Base-by-base conservation (phyloP, 2,113 vertebrate genomes). In the Lepidothrix coronata region DNA sequence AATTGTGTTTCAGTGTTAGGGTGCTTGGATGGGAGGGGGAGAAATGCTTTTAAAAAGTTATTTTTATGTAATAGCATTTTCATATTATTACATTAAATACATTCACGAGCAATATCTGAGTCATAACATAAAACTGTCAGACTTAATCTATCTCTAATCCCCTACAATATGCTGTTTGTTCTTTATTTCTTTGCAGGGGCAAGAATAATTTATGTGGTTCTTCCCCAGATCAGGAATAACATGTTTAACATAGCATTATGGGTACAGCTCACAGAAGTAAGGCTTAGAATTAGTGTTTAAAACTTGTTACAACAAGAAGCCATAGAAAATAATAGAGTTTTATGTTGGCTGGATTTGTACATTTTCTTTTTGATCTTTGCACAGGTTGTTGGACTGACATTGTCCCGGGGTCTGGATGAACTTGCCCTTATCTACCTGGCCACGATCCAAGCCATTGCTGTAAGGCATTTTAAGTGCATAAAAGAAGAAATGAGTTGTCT, bases 391-490 rank as follows among this genome's bases (percentile, higher is more conserved):
- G 99, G 99, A 70, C 96, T 99, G 33, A 98, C 98, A 6, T 91
- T 99, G 74, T 99, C 99, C 91, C 98, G 98, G 77, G 98, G 98
- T 67, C 96, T 99, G 79, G 99, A 99, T 89, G 99, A 99, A 96
- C 98, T 99, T 95, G 99, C 99, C 57, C 97, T 99, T 96, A 98
- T 99, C 72, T 99, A 99, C 97, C 97, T 99, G 97, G 99, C 99
- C 79, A 99, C 99, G 1, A 58, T 99, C 89, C 99, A 99, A 97
- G 98, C 98, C 72, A 97, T 99, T 70, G 99, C 99, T 94, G 99
- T 99, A 98, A 99, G 99, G 98, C 48, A 82, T 78, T 96, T 94
- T 85, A 77, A 62, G 66, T 82, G 73, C 90, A 76, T 92, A 59
- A 88, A 72, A n/a, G 75, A 85, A 70, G 67, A 62, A 97, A 94